Evolutionary conservation across 2,888 invertebrate species (phyloP).

Genomic region (Tuberolachnus salignus): DNA sequence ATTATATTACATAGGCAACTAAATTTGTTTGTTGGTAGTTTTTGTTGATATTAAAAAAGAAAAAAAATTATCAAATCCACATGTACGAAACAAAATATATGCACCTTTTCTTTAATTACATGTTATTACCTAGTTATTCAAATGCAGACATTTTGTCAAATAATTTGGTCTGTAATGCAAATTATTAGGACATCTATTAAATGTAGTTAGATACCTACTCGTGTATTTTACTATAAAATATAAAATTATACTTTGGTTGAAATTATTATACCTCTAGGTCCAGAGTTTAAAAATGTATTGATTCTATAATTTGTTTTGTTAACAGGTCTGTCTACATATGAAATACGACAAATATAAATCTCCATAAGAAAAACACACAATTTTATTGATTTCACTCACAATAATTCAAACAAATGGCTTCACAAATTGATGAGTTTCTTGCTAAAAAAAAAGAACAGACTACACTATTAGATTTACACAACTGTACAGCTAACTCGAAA

Average conservation of each 20-base stretch:
- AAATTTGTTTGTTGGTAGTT: neutral
- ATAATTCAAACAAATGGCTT: slow-evolving; percentile 58
- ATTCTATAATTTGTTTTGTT: slow-evolving; percentile 8
- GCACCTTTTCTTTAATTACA: neutral
- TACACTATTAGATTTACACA: slow-evolving; percentile 83
- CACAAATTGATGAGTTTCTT: slow-evolving; percentile 76
- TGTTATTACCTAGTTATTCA: neutral
- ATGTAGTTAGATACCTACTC: too few species aligned
- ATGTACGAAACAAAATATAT: neutral
- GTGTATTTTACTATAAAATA: too few species aligned
- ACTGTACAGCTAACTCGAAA: slow-evolving; percentile 75
- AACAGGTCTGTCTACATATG: neutral
- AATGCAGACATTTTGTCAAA: neutral
- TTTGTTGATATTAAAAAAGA: neutral
- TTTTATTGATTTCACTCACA: neutral
- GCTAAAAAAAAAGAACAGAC: slow-evolving; percentile 84
- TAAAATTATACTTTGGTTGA: too few species aligned
- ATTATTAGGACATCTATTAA: too few species aligned
- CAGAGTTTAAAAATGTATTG: neutral
- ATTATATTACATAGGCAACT: neutral
- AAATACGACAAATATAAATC: neutral
- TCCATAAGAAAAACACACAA: neutral
- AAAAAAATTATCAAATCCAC: neutral
- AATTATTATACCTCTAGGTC: neutral
- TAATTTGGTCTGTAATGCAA: neutral